These are phyloP conservation scores for Bergia sp. DNA, from an alignment of 92 coral and sea anemone genomes.

Conservation along the genomic window DNA sequence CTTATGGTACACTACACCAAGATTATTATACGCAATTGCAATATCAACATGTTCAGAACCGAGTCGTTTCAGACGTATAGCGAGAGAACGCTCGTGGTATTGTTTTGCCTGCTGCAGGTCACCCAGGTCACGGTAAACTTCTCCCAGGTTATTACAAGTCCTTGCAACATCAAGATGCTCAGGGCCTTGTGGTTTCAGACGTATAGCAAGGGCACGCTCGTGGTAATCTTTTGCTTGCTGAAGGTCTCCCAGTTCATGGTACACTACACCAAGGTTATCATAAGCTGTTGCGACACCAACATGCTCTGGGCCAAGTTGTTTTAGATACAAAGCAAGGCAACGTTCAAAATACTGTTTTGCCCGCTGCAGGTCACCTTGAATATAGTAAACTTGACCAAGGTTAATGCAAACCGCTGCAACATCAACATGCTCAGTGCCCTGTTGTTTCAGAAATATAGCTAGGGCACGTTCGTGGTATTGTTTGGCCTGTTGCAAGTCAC, in stretches of 20 bases:
- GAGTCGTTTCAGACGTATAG: conserved; percentile 25
- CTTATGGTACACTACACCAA: no score
- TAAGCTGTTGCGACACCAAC: conserved; percentile 24
- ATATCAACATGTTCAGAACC: conserved; percentile 48
- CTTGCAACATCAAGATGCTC: conserved; percentile 7
- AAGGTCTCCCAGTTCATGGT: not conserved
- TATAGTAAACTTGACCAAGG: not conserved
- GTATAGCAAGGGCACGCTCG: not conserved
- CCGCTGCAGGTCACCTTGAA: no score
- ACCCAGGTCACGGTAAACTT: conserved; percentile 7
- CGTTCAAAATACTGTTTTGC: conserved; percentile 1
- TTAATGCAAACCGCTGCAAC: not conserved
- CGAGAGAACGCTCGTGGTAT: conserved; percentile 11
- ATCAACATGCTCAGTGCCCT: not conserved
- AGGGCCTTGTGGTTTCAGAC: not conserved
- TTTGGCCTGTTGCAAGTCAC: not conserved
- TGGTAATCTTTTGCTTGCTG: not conserved
- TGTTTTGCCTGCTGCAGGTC: not conserved
- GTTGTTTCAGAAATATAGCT: not conserved
- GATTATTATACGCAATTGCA: conserved; percentile 8
- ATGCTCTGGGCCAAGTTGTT: conserved; percentile 24
- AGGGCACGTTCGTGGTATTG: not conserved
- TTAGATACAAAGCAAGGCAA: conserved; percentile 20
- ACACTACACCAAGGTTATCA: conserved; percentile 29
- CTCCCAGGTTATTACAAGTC: conserved; percentile 19